These are phyloP conservation scores for Labeo rohita DNA, from an alignment of 2,113 vertebrate species.

Conservation along the genomic window DNA sequence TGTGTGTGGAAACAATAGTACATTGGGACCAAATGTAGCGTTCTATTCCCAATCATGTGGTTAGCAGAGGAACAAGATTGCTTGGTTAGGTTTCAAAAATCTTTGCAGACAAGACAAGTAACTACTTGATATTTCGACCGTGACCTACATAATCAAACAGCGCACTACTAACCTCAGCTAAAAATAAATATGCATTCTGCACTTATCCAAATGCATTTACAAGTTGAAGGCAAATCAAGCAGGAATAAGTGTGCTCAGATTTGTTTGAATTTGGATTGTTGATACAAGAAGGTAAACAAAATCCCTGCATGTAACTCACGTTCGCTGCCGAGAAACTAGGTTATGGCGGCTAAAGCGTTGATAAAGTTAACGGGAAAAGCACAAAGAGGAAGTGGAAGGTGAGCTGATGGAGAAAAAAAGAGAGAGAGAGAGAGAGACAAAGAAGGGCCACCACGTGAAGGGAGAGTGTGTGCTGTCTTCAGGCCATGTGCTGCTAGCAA, in stretches of 20 bases:
- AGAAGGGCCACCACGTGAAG: conserved; percentile 65
- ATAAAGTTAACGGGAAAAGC: conserved; percentile 41
- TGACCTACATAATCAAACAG: conserved; percentile 8
- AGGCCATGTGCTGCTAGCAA: conserved; percentile 69
- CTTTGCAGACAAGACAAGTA: not conserved
- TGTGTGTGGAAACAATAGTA: conserved; percentile 25
- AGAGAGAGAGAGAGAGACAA: conserved; percentile 24
- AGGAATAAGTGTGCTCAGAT: not conserved
- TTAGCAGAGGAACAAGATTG: not conserved
- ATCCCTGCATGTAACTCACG: not conserved
- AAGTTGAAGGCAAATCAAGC: not conserved
- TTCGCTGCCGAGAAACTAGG: conserved; percentile 44
- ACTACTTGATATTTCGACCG: not conserved
- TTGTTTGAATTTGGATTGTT: not conserved
- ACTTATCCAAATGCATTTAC: not conserved
- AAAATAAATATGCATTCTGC: not conserved
- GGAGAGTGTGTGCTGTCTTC: conserved; percentile 67
- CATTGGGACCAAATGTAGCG: not conserved
- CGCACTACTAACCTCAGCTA: not conserved
- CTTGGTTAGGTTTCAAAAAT: conserved; percentile 3
- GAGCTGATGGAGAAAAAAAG: conserved; percentile 47
- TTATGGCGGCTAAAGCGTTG: conserved; percentile 34
- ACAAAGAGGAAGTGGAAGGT: conserved; percentile 38
- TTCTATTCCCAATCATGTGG: conserved; percentile 12
- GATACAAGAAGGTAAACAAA: not conserved